These are phyloP conservation scores for Strix uralensis DNA, from an alignment of 2,113 vertebrate genomes.

Conservation along the genomic window DNA sequence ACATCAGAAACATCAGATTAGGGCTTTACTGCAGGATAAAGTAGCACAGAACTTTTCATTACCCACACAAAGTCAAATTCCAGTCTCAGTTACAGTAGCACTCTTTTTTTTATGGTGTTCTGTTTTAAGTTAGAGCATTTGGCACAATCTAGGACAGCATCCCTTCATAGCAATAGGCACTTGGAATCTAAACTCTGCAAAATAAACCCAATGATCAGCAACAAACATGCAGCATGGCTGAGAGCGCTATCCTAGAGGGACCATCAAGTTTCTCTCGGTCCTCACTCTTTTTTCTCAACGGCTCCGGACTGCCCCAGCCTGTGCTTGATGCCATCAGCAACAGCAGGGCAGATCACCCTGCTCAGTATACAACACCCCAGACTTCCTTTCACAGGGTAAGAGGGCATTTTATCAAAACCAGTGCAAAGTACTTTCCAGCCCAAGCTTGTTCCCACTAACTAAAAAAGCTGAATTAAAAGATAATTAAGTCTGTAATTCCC, in stretches of 20 bases:
- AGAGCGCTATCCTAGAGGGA: neutral
- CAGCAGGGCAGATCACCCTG: neutral
- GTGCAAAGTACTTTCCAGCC: constrained; percentile 11
- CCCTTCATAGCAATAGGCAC: neutral
- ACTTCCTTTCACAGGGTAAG: neutral
- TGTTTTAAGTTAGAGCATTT: neutral
- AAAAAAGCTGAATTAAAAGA: constrained; percentile 9
- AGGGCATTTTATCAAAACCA: neutral
- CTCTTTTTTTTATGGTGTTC: neutral
- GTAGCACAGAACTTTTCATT: neutral
- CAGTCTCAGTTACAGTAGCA: neutral
- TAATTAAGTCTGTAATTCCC: constrained; percentile 51
- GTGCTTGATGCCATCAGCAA: neutral
- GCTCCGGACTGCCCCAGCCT: neutral
- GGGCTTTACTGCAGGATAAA: neutral
- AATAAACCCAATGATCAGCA: neutral
- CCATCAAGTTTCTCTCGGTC: neutral
- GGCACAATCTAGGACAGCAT: neutral
- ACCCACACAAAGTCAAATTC: neutral
- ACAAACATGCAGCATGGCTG: neutral
- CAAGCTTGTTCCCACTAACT: neutral
- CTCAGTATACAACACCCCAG: neutral
- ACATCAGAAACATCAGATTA: neutral
- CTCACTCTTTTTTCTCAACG: neutral
- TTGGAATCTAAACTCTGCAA: neutral